A percentile compares a stretch with the other conserved stretches of the same genome.
Conservation (phyloP, 2,797 vertebrate species). For the Mus spretus region DNA sequence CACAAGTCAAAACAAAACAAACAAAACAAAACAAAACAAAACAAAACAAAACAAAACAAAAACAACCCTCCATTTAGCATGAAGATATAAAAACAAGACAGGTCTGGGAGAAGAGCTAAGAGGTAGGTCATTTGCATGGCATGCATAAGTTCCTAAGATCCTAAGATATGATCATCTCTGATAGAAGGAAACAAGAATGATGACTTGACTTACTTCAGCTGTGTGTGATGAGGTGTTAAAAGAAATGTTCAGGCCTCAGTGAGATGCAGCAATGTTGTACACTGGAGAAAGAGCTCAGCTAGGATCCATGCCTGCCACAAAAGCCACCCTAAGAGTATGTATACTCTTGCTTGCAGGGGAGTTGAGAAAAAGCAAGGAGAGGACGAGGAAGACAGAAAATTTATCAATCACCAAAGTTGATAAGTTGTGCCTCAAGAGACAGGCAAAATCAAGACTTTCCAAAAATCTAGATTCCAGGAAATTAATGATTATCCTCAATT, state of each 20-base stretch:
- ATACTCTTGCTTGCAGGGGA: background rate
- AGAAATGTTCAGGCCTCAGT: background rate
- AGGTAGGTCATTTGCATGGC: background rate
- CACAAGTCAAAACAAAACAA: background rate
- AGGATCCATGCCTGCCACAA: background rate
- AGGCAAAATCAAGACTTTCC: background rate
- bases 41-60: too few relatives aligned
- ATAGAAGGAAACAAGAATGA: background rate
- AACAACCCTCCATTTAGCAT: background rate
- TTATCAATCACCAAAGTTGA: background rate
- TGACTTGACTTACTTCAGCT: conserved; percentile 63
- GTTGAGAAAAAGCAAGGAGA: background rate
- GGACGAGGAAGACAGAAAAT: background rate
- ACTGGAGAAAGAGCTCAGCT: background rate
- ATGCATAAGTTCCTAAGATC: background rate
- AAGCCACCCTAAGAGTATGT: background rate
- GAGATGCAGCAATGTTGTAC: background rate
- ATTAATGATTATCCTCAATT: background rate
- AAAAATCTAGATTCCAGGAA: background rate
- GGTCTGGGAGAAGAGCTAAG: background rate
- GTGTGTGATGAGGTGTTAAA: background rate
- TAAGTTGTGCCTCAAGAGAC: background rate
- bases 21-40: too few relatives aligned
- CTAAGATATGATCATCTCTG: background rate
- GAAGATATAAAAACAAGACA: background rate